Conservation (phyloP, 1,140 invertebrate species). For the Maniola jurtina region DNA sequence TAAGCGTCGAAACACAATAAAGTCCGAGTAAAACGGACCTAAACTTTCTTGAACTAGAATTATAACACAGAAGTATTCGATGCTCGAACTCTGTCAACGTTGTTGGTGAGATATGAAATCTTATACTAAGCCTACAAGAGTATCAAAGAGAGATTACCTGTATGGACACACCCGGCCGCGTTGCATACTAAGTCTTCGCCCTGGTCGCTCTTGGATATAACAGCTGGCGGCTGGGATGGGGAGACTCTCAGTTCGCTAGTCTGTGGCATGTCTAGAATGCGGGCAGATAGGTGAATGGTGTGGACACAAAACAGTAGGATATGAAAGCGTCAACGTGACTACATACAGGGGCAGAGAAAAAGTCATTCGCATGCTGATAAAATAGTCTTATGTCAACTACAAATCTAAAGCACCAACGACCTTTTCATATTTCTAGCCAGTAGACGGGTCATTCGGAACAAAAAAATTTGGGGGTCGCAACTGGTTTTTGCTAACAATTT, state of each 20-base stretch:
- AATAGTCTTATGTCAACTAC: too few species aligned
- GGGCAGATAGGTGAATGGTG: constrained; percentile 31
- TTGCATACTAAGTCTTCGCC: constrained; percentile 75
- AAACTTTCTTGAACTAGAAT: too few species aligned
- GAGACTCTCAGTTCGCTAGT: constrained; percentile 65
- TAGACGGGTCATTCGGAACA: too few species aligned
- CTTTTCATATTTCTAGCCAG: too few species aligned
- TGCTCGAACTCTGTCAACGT: neutral
- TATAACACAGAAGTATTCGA: neutral
- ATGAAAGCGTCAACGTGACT: constrained; percentile 10
- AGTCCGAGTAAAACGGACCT: too few species aligned
- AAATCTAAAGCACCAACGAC: too few species aligned
- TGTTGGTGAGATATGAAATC: neutral
- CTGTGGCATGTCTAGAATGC: constrained; percentile 60
- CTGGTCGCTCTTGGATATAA: constrained; percentile 44
- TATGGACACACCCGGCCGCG: constrained; percentile 83
- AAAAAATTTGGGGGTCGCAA: too few species aligned
- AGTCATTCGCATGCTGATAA: neutral
- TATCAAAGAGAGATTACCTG: constrained; percentile 64
- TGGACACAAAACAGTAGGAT: constrained; percentile 16
- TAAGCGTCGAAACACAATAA: too few species aligned
- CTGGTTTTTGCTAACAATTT: too few species aligned
- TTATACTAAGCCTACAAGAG: neutral
- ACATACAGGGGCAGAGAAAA: neutral
- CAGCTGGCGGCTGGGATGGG: constrained; percentile 51